Percentiles rank a stretch among this genome's conserved stretches.
Conservation (phyloP, 2,888 invertebrate genomes). For the Lycaena phlaeas region DNA sequence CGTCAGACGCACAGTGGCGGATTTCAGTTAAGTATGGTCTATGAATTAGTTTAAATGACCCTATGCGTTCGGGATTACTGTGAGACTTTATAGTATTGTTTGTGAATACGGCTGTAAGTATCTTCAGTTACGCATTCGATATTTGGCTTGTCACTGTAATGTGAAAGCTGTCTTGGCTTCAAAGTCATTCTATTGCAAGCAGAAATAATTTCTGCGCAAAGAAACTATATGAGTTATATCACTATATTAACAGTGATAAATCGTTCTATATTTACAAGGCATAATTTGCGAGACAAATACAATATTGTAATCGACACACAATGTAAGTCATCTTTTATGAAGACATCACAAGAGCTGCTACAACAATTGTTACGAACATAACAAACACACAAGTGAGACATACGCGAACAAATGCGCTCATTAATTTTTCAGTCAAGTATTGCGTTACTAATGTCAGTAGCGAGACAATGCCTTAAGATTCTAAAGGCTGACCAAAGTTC, state of each 20-base stretch:
- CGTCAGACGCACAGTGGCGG: too few relatives aligned
- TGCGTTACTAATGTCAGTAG: slow-evolving; percentile 40
- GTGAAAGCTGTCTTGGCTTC: too few relatives aligned
- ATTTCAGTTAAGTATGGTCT: too few relatives aligned
- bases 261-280: background rate
- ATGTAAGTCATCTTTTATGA: slow-evolving; percentile 9
- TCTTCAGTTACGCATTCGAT: background rate
- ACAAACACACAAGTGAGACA: slow-evolving; percentile 37
- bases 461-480: slow-evolving; percentile 28
- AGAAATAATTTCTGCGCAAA: too few relatives aligned
- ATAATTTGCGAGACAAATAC: slow-evolving; percentile 3
- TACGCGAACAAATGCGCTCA: slow-evolving; percentile 43
- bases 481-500: slow-evolving; percentile 31
- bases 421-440: slow-evolving; percentile 38
- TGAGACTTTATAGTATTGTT: too few relatives aligned
- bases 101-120: too few relatives aligned
- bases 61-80: too few relatives aligned
- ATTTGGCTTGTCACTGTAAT: slow-evolving; percentile 5
- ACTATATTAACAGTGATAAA: background rate
- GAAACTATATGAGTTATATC: too few relatives aligned
- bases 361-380: slow-evolving; percentile 3
- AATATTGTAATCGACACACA: slow-evolving; percentile 20
- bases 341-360: slow-evolving; percentile 17
- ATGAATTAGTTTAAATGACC: too few relatives aligned
- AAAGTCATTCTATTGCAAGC: too few relatives aligned